Evolutionary conservation across 2,113 vertebrate species (phyloP), one percentile per base, ranked within the genome.

Genomic region (Ascaphus truei): DNA sequence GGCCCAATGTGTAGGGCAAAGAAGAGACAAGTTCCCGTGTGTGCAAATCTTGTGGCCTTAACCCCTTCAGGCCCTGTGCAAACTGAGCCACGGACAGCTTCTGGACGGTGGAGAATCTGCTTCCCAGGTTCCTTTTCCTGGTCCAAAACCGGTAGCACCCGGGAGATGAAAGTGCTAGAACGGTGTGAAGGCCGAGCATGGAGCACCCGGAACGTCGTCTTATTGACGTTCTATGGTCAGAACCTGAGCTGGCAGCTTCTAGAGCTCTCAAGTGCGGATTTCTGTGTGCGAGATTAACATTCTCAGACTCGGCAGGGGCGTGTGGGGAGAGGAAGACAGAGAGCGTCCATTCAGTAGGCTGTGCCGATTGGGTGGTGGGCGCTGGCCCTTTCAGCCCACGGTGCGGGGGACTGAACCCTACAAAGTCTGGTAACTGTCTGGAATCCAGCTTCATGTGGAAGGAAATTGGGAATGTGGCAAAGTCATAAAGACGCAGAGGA

Each of bases 61-160:
- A 48, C 75, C 83, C 85, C 72, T 85, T 86, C 61, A 90, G 77
- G 62, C 88, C 84, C 78, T 83, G 85, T 50, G 80, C 20, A 55
- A 91, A 53, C 13, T 87, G 88, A 0, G 87, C 80, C 62, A 90
- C 68, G 66, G 83, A 80, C 1, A 87, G 79, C 76, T 79, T 84
- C 77, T 87, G 90, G 75, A 87, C 61, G 26, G 82, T 64, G 26
- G 87, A 83, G 77, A 83, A 78, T 7, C 68, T 79, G 41, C 79
- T 84, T 29, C 82, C 80, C 62, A 87, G 78, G 47, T 72, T 86
- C 59, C 79, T 72, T 76, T 78, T 78, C 77, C 89, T 86, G 0
- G 88, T 89, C 89, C 88, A 91, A 68, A 90, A 81, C 55, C 91
- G 85, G 74, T 87, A 92, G 79, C 88, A 90, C 51, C 84, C 86